A percentile compares a stretch with the other conserved stretches of the same genome.
These are phyloP conservation scores for Rhea pennata DNA, from an alignment of 2,113 vertebrate species.

Conservation along the genomic window DNA sequence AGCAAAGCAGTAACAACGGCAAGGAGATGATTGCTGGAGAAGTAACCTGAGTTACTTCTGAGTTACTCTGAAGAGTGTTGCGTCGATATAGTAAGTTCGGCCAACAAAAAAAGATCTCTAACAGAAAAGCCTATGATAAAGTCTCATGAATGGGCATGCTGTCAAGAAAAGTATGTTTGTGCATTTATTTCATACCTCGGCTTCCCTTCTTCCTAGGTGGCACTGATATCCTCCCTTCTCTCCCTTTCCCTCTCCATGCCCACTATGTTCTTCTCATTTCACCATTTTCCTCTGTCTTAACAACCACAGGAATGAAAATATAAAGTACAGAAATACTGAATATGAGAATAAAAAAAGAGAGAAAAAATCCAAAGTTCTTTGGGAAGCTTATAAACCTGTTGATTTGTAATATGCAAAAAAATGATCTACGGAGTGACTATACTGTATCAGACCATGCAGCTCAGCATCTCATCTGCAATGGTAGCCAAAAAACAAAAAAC, in stretches of 20 bases:
- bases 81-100: background rate
- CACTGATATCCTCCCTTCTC: background rate
- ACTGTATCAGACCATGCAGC: accelerated
- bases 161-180: background rate
- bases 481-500: background rate
- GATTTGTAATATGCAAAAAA: background rate
- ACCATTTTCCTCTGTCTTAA: background rate
- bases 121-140: background rate
- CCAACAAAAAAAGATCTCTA: background rate
- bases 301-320: background rate
- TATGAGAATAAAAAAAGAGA: background rate
- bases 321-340: background rate
- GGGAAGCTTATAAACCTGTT: background rate
- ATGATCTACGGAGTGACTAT: background rate
- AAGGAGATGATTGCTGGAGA: background rate
- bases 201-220: background rate
- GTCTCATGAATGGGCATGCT: accelerated
- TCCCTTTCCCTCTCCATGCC: background rate
- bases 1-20: background rate
- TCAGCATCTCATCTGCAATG: background rate
- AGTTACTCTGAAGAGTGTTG: background rate
- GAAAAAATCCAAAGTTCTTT: background rate
- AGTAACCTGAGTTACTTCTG: background rate
- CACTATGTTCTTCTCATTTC: background rate
- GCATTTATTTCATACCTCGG: background rate